Base-by-base conservation (phyloP, 2,888 invertebrate genomes). In the Sicus ferrugineus region DNA sequence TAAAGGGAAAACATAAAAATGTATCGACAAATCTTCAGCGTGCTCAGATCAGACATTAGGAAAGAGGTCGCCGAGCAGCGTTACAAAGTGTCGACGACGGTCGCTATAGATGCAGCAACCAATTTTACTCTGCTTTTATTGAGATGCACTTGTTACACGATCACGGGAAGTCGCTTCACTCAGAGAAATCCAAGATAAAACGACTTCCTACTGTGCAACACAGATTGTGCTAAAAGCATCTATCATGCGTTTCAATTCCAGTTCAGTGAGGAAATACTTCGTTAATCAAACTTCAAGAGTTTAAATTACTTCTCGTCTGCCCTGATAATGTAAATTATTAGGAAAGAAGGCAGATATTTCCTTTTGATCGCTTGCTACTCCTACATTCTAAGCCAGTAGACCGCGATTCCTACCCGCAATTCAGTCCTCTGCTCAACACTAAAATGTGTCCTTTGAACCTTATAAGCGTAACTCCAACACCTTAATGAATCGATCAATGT, bases 11-110 rank as follows among this genome's bases (percentile, higher is more conserved):
- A n/a, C 9, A 42, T 6, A 11, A 52, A 14, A 54, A 54, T 84
- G 81, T 84, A 52, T 71, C 77, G 77, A 76, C 73, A 68, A 78
- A 78, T 81, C 77, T 79, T 80, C 74, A 90, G 90, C 91, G 75
- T 90, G 83, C 88, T 87, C 87, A 88, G 88, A 88, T 76, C 69
- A 88, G 88, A 92, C 92, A 93, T 93, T 91, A 89, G 86, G 90
- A 93, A 91, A 93, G 92, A 87, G 93, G 92, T 90, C 89, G 90
- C 90, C 83, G 87, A 85, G 88, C 88, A 92, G 91, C 91, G 90
- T 90, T 90, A 88, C 70, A 86, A 87, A 86, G 85, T 85, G 79
- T 81, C 83, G 82, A 81, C 77, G 81, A 80, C 31, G 30, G 62
- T 21, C 48, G 38, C 58, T 65, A 61, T n/a, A 65, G 69, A 65